phyloP scores from a whole-genome alignment of 1,140 invertebrate genomes.

The Chlorops oryzae region DNA sequence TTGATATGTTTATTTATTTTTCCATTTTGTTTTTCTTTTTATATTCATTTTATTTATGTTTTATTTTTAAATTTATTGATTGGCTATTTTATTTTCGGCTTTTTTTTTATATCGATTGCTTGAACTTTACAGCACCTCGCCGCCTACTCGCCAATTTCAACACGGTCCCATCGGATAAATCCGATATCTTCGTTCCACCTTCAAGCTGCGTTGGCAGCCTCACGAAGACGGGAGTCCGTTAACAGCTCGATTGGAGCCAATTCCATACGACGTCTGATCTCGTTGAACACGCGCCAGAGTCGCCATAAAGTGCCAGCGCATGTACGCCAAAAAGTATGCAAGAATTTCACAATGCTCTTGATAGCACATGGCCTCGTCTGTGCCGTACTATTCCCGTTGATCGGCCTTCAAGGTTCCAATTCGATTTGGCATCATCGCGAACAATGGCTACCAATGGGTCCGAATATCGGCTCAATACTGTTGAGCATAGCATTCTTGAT shows the following conservation, averaged over 20 bases:
- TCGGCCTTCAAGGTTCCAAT: slow-evolving; percentile 55
- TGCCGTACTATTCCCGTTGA: slow-evolving; percentile 56
- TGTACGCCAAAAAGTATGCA: slow-evolving; percentile 51
- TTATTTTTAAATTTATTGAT: background rate
- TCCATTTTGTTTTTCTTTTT: slow-evolving; percentile 18
- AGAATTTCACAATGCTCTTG: slow-evolving; percentile 55
- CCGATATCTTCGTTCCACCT: slow-evolving; percentile 47
- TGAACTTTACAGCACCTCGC: slow-evolving; percentile 54
- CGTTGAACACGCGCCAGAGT: slow-evolving; percentile 53
- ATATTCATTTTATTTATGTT: too few relatives aligned
- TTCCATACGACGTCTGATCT: slow-evolving; percentile 58
- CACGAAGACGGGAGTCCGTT: slow-evolving; percentile 57
- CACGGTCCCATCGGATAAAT: slow-evolving; percentile 51
- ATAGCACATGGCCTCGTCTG: slow-evolving; percentile 55
- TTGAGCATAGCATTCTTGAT: slow-evolving; percentile 52
- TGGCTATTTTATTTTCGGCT: background rate
- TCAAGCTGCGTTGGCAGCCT: slow-evolving; percentile 40
- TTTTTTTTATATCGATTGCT: background rate
- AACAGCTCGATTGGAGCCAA: slow-evolving; percentile 61
- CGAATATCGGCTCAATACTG: slow-evolving; percentile 52
- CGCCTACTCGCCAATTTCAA: slow-evolving; percentile 55
- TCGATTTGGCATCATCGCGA: slow-evolving; percentile 49
- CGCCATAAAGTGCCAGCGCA: slow-evolving; percentile 50
- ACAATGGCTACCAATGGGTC: slow-evolving; percentile 37
- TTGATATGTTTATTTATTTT: slow-evolving; percentile 27